Percentiles rank a stretch among this genome's conserved stretches.
phyloP scores from a whole-genome alignment of 2,888 invertebrate genomes.

The Plebejus argus region DNA sequence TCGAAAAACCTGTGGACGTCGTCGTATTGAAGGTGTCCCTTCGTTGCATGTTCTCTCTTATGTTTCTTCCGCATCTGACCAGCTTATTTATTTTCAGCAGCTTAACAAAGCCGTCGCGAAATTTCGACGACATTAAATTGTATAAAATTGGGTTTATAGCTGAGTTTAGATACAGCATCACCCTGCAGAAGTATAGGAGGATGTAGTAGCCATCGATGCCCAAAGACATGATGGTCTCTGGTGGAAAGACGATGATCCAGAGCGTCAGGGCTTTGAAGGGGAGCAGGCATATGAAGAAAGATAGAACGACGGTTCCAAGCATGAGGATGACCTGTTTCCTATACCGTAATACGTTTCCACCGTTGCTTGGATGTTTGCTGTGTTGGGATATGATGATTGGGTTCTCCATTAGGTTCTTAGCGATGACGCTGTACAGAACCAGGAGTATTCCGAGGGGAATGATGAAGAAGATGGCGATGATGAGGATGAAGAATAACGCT shows the following conservation, averaged over 20 bases:
- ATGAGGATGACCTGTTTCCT: constrained; percentile 92
- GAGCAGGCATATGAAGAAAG: constrained; percentile 94
- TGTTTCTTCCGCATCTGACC: constrained; percentile 67
- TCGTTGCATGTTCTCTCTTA: constrained; percentile 80
- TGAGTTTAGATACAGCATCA: constrained; percentile 94
- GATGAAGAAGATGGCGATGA: constrained; percentile 91
- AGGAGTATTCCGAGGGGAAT: constrained; percentile 90
- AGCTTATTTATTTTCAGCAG: constrained; percentile 78
- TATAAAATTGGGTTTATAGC: constrained; percentile 95
- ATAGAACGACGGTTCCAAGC: constrained; percentile 93
- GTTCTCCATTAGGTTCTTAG: constrained; percentile 90
- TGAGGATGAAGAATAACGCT: constrained; percentile 89
- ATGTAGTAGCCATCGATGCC: constrained; percentile 92
- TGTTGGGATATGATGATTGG: constrained; percentile 85
- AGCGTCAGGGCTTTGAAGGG: constrained; percentile 94
- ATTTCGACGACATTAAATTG: constrained; percentile 95
- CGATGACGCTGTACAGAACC: constrained; percentile 91
- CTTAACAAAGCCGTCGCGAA: constrained; percentile 89
- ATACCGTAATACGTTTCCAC: constrained; percentile 84
- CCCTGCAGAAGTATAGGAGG: constrained; percentile 90
- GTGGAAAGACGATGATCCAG: constrained; percentile 91
- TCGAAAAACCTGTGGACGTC: constrained; percentile 82
- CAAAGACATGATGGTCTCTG: constrained; percentile 83
- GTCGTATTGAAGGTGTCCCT: constrained; percentile 85
- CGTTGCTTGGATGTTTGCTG: constrained; percentile 69